Conservation (phyloP, 2,113 vertebrate genomes). For the Dicaeum eximium region DNA sequence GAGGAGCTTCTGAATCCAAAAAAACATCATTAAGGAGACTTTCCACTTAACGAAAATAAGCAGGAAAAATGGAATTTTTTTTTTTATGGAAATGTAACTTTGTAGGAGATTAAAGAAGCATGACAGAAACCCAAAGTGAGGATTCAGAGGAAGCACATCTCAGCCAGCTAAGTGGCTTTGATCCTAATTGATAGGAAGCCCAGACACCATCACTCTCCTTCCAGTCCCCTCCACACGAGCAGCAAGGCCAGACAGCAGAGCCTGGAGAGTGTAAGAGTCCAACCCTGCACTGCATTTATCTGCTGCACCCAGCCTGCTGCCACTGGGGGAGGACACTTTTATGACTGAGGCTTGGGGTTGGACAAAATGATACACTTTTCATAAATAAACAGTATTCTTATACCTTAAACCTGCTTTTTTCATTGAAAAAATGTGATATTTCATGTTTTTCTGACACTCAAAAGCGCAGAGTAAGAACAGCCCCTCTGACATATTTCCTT, state of each 20-base stretch:
- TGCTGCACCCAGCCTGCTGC: not conserved
- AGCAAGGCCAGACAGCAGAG: not conserved
- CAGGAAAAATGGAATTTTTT: constrained; percentile 24
- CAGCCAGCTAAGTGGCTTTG: constrained; percentile 4
- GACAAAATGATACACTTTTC: not conserved
- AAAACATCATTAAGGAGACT: constrained; percentile 30
- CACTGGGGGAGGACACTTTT: not conserved
- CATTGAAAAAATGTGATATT: not conserved
- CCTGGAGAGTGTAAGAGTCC: fast-evolving
- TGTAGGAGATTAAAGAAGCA: constrained; percentile 39
- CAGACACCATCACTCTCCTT: not conserved
- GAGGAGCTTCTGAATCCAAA: constrained; percentile 31
- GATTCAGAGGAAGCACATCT: constrained; percentile 10
- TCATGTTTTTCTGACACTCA: not conserved
- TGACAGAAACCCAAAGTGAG: constrained; percentile 28
- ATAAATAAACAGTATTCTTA: not conserved
- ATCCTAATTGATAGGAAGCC: constrained; percentile 34
- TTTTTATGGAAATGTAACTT: constrained; percentile 38
- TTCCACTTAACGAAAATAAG: constrained; percentile 22
- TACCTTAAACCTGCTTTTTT: not conserved
- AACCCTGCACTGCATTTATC: not conserved
- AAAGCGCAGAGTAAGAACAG: not conserved
- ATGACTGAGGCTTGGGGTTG: not conserved
- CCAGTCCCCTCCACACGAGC: not conserved
- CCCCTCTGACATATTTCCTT: not conserved